Evolutionary conservation across 2,888 invertebrate species (phyloP), one percentile per base, ranked within the genome.

Genomic region (Dichetophora obliterata): DNA sequence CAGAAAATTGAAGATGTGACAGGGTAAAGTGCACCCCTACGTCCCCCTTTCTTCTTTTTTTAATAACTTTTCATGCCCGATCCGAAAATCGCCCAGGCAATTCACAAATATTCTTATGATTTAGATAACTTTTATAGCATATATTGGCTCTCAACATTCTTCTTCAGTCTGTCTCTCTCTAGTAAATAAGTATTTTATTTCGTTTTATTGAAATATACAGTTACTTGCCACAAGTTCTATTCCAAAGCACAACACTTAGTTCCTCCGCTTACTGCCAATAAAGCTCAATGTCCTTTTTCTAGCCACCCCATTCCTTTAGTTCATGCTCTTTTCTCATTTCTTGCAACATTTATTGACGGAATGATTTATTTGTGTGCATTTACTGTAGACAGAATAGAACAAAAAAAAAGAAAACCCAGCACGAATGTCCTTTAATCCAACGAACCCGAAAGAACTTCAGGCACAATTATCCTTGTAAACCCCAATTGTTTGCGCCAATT

Each of bases 291-390:
- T 24, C 31, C 5, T 24, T 16, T 27, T 27, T 24, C n/a, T 24
- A 27, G 2, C 61, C 34, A n/a, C 31, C 31, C 63, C 24, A 22
- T 63, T 16, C 63, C 43, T 4, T n/a, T 31, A 5, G 31, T 31
- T 31, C 31, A 43, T 11, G 43, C 3, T 11, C 11, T 14, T 43
- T 43, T 27, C 31, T 16, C 16, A 27, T 54, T 65, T 31, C 65
- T 27, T 24, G 68, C 48, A 27, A 50, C 27, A 50, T 68, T 50
- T 31, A 68, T 48, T 68, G 68, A 68, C 68, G 48, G 68, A 50
- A 68, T 68, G 68, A 68, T 68, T 68, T 50, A 68, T 68, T 48
- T 50, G 27, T 50, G 50, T 48, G 68, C 68, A 63, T 63, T 63
- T 63, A 27, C 52, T 68, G 48, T 27, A 59, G 5, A 31, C 59